Conservation (phyloP, 2,797 vertebrate species). For the Crenuchus spilurus region DNA sequence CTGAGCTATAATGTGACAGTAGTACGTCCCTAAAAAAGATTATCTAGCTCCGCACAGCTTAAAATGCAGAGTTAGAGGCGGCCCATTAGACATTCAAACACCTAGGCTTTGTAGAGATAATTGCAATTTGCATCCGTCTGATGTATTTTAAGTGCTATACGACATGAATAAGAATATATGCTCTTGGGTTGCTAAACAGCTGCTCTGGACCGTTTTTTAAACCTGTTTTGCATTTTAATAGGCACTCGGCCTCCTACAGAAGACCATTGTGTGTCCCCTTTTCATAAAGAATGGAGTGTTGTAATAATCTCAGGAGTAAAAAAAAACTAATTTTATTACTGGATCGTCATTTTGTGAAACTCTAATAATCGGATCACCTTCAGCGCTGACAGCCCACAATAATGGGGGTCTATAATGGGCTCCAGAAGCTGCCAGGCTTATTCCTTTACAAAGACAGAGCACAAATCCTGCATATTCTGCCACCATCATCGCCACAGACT, state of each 20-base stretch:
- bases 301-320: slow-evolving; percentile 20
- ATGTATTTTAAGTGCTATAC: neutral
- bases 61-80: neutral
- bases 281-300: neutral
- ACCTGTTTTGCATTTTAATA: slow-evolving; percentile 45
- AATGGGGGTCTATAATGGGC: neutral
- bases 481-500: neutral
- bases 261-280: neutral
- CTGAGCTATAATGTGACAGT: slow-evolving; percentile 7
- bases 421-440: neutral
- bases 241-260: slow-evolving; percentile 16
- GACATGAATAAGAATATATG: slow-evolving; percentile 3
- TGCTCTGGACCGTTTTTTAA: slow-evolving; percentile 27
- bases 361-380: slow-evolving; percentile 21
- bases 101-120: neutral
- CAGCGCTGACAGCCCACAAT: slow-evolving; percentile 22
- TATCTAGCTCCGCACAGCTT: neutral
- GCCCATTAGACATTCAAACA: neutral
- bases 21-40: slow-evolving; percentile 5
- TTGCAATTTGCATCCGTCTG: neutral
- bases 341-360: slow-evolving; percentile 4
- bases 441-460: neutral
- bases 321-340: neutral
- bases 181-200: slow-evolving; percentile 3
- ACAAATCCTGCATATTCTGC: neutral